Conservation (phyloP, 1,140 invertebrate genomes). For the Lepidurus packardi region DNA sequence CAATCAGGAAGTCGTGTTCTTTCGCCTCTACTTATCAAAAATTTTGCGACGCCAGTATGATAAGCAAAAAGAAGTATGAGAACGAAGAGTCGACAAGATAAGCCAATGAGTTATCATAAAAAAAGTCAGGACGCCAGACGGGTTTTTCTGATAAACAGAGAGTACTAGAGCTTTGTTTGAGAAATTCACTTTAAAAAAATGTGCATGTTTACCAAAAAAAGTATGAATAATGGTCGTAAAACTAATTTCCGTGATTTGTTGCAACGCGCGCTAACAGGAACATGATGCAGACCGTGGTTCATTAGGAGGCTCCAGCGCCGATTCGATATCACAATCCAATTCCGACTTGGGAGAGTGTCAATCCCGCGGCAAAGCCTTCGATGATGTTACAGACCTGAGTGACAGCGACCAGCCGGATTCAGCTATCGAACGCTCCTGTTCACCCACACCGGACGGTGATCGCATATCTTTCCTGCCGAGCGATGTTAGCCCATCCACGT, state of each 20-base stretch:
- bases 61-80: not conserved
- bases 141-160: not conserved
- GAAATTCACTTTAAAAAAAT: too few relatives aligned
- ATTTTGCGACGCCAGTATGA: not conserved
- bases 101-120: not conserved
- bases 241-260: not conserved
- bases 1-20: not conserved
- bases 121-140: not conserved
- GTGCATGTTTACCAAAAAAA: too few relatives aligned
- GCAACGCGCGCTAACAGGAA: not conserved
- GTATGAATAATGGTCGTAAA: not conserved
- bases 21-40: constrained; percentile 12
- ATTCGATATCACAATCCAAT: constrained; percentile 24
- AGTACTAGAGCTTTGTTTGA: not conserved
- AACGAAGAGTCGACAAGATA: not conserved
- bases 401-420: constrained; percentile 49
- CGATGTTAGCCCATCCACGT: not conserved
- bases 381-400: constrained; percentile 42
- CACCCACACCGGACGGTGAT: constrained; percentile 32
- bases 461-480: constrained; percentile 14
- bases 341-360: constrained; percentile 26
- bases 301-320: not conserved
- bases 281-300: not conserved
- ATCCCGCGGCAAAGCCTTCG: constrained; percentile 33
- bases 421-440: constrained; percentile 39